Percentiles rank a stretch among this genome's conserved stretches.
Conservation (phyloP, 2,797 vertebrate genomes). For the Arctocebus calabarensis region DNA sequence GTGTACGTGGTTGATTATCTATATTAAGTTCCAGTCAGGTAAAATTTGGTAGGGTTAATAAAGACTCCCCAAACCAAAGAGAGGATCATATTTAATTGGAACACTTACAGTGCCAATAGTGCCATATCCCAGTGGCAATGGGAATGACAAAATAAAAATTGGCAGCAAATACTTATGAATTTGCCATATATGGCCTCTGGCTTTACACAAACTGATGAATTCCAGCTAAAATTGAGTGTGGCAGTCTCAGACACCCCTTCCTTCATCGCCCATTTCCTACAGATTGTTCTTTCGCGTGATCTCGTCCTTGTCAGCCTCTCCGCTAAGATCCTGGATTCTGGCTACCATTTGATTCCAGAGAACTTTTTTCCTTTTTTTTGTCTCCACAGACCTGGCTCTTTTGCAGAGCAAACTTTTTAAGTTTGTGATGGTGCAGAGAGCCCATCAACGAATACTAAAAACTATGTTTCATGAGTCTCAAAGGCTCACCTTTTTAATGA, state of each 20-base stretch:
- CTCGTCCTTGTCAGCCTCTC: not conserved
- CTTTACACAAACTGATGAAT: not conserved
- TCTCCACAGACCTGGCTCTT: conserved; percentile 21
- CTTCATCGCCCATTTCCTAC: not conserved
- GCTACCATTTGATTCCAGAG: not conserved
- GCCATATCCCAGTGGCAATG: not conserved
- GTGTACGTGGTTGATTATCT: not conserved
- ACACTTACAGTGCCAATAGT: not conserved
- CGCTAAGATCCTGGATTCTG: not conserved
- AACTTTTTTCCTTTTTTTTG: not conserved
- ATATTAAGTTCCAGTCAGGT: not conserved
- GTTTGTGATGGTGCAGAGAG: conserved; percentile 26
- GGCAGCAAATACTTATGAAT: not conserved
- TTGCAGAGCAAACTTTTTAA: conserved; percentile 25
- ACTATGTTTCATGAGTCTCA: conserved; percentile 22
- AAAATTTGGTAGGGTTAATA: not conserved
- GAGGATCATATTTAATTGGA: not conserved
- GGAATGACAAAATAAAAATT: not conserved
- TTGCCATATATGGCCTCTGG: not conserved
- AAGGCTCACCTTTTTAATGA: conserved; percentile 59
- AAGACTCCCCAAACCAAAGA: not conserved
- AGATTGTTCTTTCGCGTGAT: not conserved
- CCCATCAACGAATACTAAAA: conserved; percentile 58
- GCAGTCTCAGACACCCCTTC: not conserved
- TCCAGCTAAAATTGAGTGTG: not conserved